phyloP scores from a whole-genome alignment of 2,888 invertebrate species.

The Chrysodeixis includens region DNA sequence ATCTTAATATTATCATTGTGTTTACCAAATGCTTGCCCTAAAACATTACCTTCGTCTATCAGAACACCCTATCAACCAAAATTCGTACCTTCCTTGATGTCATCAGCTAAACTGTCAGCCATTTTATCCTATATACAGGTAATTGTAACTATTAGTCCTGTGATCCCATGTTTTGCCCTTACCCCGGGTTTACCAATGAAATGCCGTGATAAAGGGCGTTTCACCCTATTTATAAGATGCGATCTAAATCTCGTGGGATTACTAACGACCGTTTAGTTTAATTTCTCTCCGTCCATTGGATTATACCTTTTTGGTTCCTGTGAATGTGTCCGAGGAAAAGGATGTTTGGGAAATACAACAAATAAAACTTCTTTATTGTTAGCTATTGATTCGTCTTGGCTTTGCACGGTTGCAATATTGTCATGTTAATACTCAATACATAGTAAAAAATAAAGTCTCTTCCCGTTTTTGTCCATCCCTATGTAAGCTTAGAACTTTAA shows the following conservation, averaged over 20 bases:
- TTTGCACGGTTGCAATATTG: no score
- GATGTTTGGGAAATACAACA: background rate
- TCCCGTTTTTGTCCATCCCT: no score
- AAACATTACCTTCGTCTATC: background rate
- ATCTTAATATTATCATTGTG: background rate
- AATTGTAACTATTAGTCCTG: background rate
- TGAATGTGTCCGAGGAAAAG: background rate
- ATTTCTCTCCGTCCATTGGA: background rate
- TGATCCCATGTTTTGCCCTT: background rate
- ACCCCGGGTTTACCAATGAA: background rate
- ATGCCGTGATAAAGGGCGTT: background rate
- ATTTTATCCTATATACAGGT: background rate
- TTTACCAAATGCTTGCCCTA: background rate
- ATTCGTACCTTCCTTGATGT: background rate
- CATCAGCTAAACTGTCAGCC: background rate
- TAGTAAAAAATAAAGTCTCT: no score
- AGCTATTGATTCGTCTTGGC: no score
- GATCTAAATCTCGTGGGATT: slow-evolving; percentile 1
- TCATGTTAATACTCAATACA: no score
- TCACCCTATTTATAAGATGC: slow-evolving; percentile 2
- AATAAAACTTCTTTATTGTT: no score
- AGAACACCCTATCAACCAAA: background rate
- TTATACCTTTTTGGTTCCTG: slow-evolving; percentile 1
- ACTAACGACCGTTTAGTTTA: background rate
- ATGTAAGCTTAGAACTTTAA: no score